A percentile compares a stretch with the other conserved stretches of the same genome.
Conservation (phyloP, 2,888 invertebrate genomes). For the Portevinia maculata region DNA sequence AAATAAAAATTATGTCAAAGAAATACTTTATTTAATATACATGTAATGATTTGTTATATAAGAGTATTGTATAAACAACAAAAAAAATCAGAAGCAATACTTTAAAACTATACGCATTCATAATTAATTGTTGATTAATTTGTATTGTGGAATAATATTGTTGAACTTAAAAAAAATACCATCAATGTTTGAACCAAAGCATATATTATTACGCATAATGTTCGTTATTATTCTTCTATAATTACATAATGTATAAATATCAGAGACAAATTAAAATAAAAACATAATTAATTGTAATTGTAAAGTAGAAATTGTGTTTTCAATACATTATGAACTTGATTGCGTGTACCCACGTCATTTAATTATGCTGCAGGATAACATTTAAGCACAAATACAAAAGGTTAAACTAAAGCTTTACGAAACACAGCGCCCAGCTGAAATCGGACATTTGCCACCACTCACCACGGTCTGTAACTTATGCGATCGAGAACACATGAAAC, state of each 20-base stretch:
- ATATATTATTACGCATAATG: constrained; percentile 57
- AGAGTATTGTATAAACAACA: constrained; percentile 27
- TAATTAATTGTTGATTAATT: constrained; percentile 49
- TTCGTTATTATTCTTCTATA: constrained; percentile 64
- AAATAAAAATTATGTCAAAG: constrained; percentile 16
- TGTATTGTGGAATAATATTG: constrained; percentile 52
- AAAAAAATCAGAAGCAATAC: constrained; percentile 37
- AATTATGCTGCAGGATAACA: no score
- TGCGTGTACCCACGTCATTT: no score
- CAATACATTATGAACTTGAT: no score
- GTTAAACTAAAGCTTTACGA: no score
- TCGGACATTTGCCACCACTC: no score
- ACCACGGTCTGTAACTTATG: no score
- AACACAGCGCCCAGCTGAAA: no score
- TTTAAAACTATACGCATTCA: neutral
- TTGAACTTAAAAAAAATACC: constrained; percentile 38
- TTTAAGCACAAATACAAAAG: no score
- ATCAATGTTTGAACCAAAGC: constrained; percentile 46
- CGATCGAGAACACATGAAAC: no score
- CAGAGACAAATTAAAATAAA: constrained; percentile 43
- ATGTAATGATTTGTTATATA: constrained; percentile 39
- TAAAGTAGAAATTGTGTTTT: constrained; percentile 38
- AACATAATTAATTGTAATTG: constrained; percentile 54
- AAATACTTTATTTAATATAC: constrained; percentile 9
- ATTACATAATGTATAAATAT: constrained; percentile 60